Percentiles rank a stretch among this genome's conserved stretches.
Conservation (phyloP, 1,140 invertebrate genomes). For the Anagrus nilaparvatae region DNA sequence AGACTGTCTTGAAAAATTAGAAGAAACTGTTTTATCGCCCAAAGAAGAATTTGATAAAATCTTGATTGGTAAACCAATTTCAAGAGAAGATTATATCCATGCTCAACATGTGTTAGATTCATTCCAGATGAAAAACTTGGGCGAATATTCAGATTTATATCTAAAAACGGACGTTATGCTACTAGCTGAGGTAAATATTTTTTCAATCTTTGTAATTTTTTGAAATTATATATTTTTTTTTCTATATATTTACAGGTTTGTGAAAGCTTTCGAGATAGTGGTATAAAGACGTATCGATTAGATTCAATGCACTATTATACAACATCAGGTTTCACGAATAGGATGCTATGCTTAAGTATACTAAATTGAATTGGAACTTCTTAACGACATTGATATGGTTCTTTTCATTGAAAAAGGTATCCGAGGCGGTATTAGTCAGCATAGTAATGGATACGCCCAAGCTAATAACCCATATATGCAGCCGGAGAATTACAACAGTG, state of each 20-base stretch:
- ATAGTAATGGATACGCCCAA: slow-evolving; percentile 24
- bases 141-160: background rate
- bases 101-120: slow-evolving; percentile 30
- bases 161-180: background rate
- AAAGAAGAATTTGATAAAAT: too few relatives aligned
- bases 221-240: too few relatives aligned
- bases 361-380: slow-evolving; percentile 36
- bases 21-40: too few relatives aligned
- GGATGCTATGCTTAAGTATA: slow-evolving; percentile 34
- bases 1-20: too few relatives aligned
- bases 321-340: slow-evolving; percentile 30
- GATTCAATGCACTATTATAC: slow-evolving; percentile 32
- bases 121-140: slow-evolving; percentile 27
- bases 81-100: slow-evolving; percentile 29
- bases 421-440: slow-evolving; percentile 31
- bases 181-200: slow-evolving; percentile 10
- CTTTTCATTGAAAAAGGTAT: slow-evolving; percentile 34
- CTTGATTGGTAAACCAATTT: slow-evolving; percentile 27
- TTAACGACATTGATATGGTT: slow-evolving; percentile 37
- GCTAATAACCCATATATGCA: slow-evolving; percentile 40
- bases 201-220: too few relatives aligned
- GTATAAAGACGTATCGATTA: slow-evolving; percentile 21
- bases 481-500: slow-evolving; percentile 17
- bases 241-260: too few relatives aligned
- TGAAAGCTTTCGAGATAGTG: slow-evolving; percentile 35